Conservation (phyloP, 1,140 invertebrate species). For the Paralvinella palmiformis region DNA sequence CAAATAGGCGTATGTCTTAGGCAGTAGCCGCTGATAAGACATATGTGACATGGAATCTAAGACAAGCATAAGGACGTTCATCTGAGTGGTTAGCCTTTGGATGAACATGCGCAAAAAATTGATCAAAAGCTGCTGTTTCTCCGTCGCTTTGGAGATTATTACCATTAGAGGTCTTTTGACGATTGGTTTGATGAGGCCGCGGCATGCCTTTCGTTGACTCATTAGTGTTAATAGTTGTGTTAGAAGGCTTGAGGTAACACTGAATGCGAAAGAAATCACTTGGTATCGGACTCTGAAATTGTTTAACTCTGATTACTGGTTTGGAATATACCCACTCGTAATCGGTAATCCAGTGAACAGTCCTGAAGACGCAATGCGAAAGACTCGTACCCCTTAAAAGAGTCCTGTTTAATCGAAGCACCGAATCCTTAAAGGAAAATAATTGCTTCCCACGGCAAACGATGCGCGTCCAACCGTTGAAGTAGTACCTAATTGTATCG, state of each 20-base stretch:
- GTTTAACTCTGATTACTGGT: neutral
- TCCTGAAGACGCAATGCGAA: neutral
- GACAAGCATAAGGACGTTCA: conserved; percentile 82
- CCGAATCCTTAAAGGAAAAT: neutral
- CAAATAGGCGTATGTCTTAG: conserved; percentile 72
- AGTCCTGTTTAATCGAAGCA: neutral
- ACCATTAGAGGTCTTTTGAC: no score
- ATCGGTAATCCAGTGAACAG: neutral
- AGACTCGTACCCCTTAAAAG: neutral
- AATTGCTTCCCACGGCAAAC: neutral
- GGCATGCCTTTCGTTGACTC: no score
- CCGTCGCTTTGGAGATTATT: no score
- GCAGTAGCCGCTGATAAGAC: conserved; percentile 78
- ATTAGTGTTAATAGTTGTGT: no score
- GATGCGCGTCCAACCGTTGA: neutral
- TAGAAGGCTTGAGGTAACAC: no score
- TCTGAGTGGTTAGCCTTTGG: neutral
- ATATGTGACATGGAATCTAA: conserved; percentile 86
- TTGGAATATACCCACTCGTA: neutral
- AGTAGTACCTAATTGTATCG: neutral
- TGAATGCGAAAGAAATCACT: neutral
- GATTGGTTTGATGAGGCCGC: no score
- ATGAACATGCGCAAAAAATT: neutral
- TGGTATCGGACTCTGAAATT: neutral
- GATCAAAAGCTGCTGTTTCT: neutral